Evolutionary conservation across 2,797 vertebrate species (phyloP), one percentile per base, ranked within the genome.

Genomic region (Mastacembelus armatus): DNA sequence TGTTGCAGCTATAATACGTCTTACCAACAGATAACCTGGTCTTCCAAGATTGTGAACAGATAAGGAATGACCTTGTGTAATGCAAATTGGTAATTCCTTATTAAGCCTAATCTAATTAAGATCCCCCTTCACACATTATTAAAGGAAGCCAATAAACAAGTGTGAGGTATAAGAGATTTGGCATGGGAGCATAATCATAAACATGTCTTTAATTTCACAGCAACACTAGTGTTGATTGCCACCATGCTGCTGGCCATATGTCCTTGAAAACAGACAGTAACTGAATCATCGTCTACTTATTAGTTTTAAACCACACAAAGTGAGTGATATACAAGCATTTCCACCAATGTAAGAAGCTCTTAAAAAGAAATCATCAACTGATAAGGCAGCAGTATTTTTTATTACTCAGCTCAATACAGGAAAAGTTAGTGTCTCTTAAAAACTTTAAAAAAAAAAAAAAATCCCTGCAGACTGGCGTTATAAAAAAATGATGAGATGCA

Each of bases 61-160:
- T 84, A 85, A 85, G 81, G 71, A 72, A 56, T 89, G 87, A 91
- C 88, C 89, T 92, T 90, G 85, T 81, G 61, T 77, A 69, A 86
- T 81, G 76, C 71, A 87, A 88, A 87, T 86, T 66, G 73, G 74
- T 81, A 80, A 85, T 69, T 85, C 76, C 65, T 82, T 84, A 88
- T 86, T 80, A 85, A 84, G 67, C 56, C 77, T 85, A 81, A 90
- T 89, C 77, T 86, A 88, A 90, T 91, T 90, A 88, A 60, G 72
- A 84, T 80, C 83, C 88, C 77, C 90, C 84, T 89, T 89, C 86
- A 87, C 86, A 89, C 85, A 80, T 87, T 90, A 84, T 86, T 86
- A 84, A 82, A 56, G 78, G 61, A 81, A 80, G 78, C 75, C 78
- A 87, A 86, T 90, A 89, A 91, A 91, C 87, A 88, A 91, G 85